Evolutionary conservation across 2,888 invertebrate species (phyloP).

Genomic region (Chirona hameri): DNA sequence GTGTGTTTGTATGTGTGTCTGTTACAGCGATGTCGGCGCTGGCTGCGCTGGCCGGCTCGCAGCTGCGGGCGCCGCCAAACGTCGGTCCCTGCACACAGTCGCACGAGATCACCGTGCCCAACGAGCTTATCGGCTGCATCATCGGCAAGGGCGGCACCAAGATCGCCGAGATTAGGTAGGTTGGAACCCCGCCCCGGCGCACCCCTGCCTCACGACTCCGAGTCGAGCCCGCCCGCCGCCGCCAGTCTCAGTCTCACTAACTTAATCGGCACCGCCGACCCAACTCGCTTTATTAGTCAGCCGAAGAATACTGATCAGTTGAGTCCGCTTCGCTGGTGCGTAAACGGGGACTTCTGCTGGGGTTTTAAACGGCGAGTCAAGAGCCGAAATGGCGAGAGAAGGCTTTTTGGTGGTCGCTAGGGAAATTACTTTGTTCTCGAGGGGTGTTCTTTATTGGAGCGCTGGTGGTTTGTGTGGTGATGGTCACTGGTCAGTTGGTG

Average conservation of each 20-base stretch:
- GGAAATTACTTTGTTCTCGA: neutral
- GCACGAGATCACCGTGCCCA: conserved; percentile 97
- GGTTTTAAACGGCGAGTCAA: neutral
- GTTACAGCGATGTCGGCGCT: conserved; percentile 56
- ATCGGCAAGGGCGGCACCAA: conserved; percentile 98
- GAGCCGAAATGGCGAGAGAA: neutral
- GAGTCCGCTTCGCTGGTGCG: neutral
- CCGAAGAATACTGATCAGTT: neutral
- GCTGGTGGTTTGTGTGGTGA: neutral
- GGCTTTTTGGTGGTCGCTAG: neutral
- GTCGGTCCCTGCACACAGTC: conserved; percentile 66
- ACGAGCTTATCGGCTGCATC: conserved; percentile 97
- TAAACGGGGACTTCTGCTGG: neutral
- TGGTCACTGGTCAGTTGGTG: neutral
- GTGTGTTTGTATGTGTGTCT: neutral
- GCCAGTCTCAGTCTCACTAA: neutral
- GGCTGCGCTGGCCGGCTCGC: conserved; percentile 85
- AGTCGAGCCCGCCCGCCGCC: neutral
- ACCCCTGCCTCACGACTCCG: too few species aligned
- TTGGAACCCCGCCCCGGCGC: neutral
- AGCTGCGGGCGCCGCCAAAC: conserved; percentile 58
- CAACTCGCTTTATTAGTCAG: neutral
- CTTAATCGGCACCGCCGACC: neutral
- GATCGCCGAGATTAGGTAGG: conserved; percentile 87
- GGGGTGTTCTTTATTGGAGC: neutral